Percentiles rank a stretch among this genome's conserved stretches.
Conservation (phyloP, 2,113 vertebrate genomes). For the Trogon surrucura region DNA sequence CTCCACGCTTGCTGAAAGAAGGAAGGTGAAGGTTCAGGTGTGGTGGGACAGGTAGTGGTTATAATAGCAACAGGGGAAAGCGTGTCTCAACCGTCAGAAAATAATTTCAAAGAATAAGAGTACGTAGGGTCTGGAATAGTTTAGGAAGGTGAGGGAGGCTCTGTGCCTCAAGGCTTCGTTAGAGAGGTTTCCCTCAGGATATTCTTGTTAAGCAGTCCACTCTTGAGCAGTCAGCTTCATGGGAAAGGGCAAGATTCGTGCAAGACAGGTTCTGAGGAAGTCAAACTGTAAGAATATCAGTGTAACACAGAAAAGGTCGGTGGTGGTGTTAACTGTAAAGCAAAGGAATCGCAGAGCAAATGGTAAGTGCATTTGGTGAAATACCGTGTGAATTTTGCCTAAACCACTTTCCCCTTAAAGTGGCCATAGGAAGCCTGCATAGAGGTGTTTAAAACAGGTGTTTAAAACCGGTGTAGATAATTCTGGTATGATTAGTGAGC, state of each 20-base stretch:
- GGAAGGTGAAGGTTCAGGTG: fast-evolving
- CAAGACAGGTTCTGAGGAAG: neutral
- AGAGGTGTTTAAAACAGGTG: neutral
- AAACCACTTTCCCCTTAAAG: neutral
- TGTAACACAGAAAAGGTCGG: fast-evolving
- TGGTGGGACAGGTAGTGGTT: neutral
- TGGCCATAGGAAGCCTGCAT: neutral
- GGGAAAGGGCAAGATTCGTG: neutral
- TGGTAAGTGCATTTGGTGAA: neutral
- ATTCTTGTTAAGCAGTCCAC: neutral
- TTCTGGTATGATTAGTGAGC: neutral
- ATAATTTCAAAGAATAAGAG: neutral
- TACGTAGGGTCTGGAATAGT: fast-evolving
- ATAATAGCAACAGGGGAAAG: neutral
- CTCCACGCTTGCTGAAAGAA: fast-evolving
- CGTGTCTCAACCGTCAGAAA: neutral
- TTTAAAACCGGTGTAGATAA: neutral
- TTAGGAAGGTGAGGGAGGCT: too few relatives aligned
- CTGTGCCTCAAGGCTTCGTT: fast-evolving
- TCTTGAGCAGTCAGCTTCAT: too few relatives aligned
- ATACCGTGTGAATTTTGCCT: neutral
- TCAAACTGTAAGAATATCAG: neutral
- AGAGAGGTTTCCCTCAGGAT: neutral
- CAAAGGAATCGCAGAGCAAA: neutral
- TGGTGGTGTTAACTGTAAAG: neutral